Percentiles rank a stretch among this genome's conserved stretches.
Evolutionary conservation across 2,113 vertebrate genomes (phyloP).

Genomic region (Callaeas wilsoni): DNA sequence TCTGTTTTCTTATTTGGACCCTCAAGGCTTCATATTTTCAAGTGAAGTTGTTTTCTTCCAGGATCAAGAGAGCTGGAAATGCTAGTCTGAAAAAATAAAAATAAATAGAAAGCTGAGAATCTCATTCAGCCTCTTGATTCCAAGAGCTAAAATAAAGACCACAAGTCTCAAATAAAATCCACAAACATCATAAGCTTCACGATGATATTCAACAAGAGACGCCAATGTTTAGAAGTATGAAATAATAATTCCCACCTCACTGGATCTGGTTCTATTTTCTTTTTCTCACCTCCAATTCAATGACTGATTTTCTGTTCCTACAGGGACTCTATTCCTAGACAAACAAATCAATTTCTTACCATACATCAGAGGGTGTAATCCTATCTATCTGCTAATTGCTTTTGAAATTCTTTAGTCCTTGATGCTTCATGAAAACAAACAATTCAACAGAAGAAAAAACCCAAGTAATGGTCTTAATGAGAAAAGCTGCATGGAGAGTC

Average conservation of each 20-base stretch:
- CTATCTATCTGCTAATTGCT: background rate
- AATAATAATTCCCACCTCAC: background rate
- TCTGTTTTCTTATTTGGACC: constrained; percentile 47
- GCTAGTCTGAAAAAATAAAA: constrained; percentile 37
- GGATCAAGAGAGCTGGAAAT: constrained; percentile 55
- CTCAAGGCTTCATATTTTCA: constrained; percentile 56
- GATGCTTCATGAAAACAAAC: background rate
- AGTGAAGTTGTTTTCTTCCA: constrained; percentile 59
- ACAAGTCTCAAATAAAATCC: constrained; percentile 39
- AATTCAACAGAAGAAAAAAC: background rate
- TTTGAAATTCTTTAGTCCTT: background rate
- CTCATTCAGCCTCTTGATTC: constrained; percentile 49
- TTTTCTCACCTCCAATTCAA: constrained; percentile 10
- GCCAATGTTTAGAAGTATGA: background rate
- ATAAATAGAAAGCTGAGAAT: constrained; percentile 59
- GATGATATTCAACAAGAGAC: background rate
- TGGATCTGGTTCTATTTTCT: constrained; percentile 10
- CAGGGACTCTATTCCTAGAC: background rate
- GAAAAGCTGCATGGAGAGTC: background rate
- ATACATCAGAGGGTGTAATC: background rate
- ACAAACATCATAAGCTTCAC: constrained; percentile 14
- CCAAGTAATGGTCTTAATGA: background rate
- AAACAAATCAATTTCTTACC: background rate
- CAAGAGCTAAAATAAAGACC: constrained; percentile 51
- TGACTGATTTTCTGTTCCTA: background rate